Evolutionary conservation across 2,797 vertebrate species (phyloP).

Genomic region (Monodelphis domestica): DNA sequence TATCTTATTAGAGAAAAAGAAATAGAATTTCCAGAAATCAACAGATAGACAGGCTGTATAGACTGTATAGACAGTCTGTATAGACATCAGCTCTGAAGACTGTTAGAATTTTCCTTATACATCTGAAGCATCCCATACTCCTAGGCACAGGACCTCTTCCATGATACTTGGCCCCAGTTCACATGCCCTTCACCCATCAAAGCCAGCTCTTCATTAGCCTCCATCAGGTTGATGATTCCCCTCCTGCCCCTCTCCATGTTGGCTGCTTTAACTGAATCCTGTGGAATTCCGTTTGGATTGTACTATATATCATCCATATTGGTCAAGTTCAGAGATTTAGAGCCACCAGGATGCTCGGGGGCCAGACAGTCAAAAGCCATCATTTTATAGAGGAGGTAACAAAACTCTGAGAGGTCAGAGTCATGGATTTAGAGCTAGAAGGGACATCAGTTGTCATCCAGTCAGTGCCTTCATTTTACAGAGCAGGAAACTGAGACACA

Average conservation of each 20-base stretch:
- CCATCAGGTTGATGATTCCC: too few relatives aligned
- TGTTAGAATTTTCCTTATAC: not conserved
- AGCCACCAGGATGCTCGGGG: not conserved
- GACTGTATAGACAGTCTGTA: constrained; percentile 15
- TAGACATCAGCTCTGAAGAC: constrained; percentile 3
- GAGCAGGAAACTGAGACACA: not conserved
- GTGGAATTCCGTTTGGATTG: not conserved
- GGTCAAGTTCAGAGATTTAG: not conserved
- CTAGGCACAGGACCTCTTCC: not conserved
- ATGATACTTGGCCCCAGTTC: not conserved
- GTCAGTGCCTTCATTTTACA: not conserved
- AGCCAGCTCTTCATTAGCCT: not conserved
- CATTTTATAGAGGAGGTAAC: not conserved
- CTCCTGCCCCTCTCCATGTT: not conserved
- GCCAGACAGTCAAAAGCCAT: not conserved
- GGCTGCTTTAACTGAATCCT: not conserved
- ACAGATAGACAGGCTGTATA: not conserved
- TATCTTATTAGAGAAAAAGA: constrained; percentile 19
- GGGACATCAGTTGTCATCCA: not conserved
- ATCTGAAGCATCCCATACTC: not conserved
- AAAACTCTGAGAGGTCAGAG: too few relatives aligned
- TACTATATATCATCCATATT: not conserved
- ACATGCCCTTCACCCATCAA: accelerated
- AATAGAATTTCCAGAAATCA: not conserved
- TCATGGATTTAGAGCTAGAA: not conserved